phyloP scores from a whole-genome alignment of 1,140 invertebrate species.

The Euura saliciscinereae region DNA sequence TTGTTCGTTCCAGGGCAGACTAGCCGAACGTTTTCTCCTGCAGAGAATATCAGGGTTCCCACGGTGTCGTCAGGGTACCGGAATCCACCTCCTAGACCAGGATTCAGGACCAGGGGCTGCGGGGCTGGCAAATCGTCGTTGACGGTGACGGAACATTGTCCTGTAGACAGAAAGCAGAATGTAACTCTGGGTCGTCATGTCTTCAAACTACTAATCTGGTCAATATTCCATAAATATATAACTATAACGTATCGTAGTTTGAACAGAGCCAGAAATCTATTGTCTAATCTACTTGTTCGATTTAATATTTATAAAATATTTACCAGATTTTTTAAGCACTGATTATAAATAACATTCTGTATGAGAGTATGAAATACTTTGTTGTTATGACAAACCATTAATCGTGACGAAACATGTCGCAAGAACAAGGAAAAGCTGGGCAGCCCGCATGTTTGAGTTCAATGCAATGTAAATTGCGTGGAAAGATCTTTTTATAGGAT shows the following conservation, averaged over 20 bases:
- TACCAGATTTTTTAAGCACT: no score
- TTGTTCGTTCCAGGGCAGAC: constrained; percentile 40
- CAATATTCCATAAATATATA: no score
- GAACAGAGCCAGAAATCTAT: no score
- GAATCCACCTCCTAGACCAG: constrained; percentile 18
- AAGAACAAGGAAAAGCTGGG: neutral
- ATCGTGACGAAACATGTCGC: neutral
- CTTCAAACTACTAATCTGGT: no score
- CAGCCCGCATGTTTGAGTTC: neutral
- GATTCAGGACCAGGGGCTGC: constrained; percentile 37
- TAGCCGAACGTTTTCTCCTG: constrained; percentile 28
- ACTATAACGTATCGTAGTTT: no score
- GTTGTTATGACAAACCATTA: neutral
- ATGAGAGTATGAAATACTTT: no score
- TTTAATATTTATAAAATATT: no score
- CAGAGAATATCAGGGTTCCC: constrained; percentile 2
- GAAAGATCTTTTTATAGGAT: neutral
- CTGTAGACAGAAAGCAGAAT: neutral
- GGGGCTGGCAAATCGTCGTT: constrained; percentile 37
- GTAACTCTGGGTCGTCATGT: no score
- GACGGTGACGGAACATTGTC: neutral
- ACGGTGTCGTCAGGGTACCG: constrained; percentile 29
- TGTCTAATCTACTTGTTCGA: no score
- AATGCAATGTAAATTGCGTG: neutral
- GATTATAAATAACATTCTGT: no score